Evolutionary conservation across 1,140 invertebrate species (phyloP), one percentile per base, ranked within the genome.

Genomic region (Patella vulgata): DNA sequence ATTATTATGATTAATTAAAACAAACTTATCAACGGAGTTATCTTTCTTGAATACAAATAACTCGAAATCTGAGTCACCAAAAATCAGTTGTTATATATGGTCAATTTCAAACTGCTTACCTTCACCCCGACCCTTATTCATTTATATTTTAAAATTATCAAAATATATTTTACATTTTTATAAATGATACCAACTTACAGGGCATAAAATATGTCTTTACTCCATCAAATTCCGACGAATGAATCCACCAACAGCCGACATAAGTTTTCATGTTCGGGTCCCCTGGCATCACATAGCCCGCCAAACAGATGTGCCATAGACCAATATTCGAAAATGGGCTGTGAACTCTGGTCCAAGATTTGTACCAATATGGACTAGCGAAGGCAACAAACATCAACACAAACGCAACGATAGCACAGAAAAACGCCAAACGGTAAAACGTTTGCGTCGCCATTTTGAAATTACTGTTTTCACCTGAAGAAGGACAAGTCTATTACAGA

Each of bases 221-320:
- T 17, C 95, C 91, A 78, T 92, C 91, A 80, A 91, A 96, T 79
- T 97, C 93, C 81, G 93, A 79, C 68, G 94, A 95, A 82, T 95
- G 98, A 54, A 98, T 90, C 84, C 95, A 95, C 83, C 97, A 92
- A 77, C 97, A 99, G 0, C 96, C 96, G 73, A 91, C 88, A 79
- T 98, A 98, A 6, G 92, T 85, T 71, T 95, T 91, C 70, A 94
- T 91, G 77, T 92, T 93, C 74, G 96, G 95, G 79, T 95, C 95
- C 59, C 90, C 88, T 0, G 95, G 95, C 81, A 95, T 96, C 1
- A 93, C 88, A 71, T 94, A 98, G 62, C 93, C 86, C 62, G 94
- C 88, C 75, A 99, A 96, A 79, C 96, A 98, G 81, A 97, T 95
- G 80, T 97, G 93, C 96, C 96, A 98, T 8, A 99, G 81, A 0